Base-by-base conservation (phyloP, 2,888 invertebrate genomes). In the Cataglyphis livida region DNA sequence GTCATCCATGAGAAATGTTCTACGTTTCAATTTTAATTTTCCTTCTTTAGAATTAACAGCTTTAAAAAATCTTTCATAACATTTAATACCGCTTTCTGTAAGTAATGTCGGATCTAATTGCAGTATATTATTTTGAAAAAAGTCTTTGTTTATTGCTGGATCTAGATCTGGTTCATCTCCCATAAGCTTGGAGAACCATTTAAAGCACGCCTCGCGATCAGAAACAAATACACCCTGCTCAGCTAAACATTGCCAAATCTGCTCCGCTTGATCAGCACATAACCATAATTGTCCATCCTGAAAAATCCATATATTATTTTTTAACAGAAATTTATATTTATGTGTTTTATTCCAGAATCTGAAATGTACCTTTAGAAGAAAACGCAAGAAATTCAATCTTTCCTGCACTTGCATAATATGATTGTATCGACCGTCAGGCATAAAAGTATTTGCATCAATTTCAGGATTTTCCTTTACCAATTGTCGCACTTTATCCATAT, bases 101-200 rank as follows among this genome's bases (percentile, higher is more conserved):
- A 99, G 95, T 89, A 98, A 95, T 89, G 97, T 96, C 1, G 99
- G 99, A 95, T 99, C 98, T 91, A 99, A 96, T 93, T 98, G 98
- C 90, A 99, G 96, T 90, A 99, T 97, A 93, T 99, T 99, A 92
- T 97, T 97, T 95, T 98, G 98, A 95, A 99, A 99, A 95, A 99
- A 99, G 94, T 98, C 98, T 94, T 98, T 97, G 93, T 98, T 98
- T 81, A 99, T 98, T 90, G 98, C 98, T 0, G 99, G 99, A 95
- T 99, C 99, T 78, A 99, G 95, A 95, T 99, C 99, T 0, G 99
- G 99, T 93, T 99, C 99, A 91, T 99, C 99, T 25, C 98, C 98
- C 98, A 98, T 98, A 54, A 98, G 95, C 95, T 99, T 99, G 57
- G 99, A 98, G 95, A 99, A 99, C 99, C 99, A 99, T 92, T 98